Conservation (phyloP, 2,797 vertebrate species). For the Cossypha dichroa region DNA sequence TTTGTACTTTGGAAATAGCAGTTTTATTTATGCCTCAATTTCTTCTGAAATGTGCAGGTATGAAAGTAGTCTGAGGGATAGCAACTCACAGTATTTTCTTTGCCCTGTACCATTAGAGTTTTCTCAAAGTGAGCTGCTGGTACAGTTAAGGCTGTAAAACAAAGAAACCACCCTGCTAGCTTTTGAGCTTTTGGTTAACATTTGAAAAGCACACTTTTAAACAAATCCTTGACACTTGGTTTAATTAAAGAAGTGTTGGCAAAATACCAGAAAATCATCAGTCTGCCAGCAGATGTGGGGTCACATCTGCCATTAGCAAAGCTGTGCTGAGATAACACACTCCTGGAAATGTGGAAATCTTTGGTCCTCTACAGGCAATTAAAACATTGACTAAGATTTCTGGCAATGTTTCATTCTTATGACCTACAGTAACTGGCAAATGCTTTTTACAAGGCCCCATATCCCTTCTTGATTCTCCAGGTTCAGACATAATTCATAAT, state of each 20-base stretch:
- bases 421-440: neutral
- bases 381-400: neutral
- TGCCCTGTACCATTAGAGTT: neutral
- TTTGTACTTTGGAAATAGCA: neutral
- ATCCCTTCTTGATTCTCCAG: neutral
- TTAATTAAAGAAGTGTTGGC: neutral
- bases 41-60: neutral
- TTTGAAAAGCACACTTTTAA: neutral
- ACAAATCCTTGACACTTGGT: neutral
- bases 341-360: neutral
- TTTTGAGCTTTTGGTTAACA: neutral
- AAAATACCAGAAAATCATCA: neutral
- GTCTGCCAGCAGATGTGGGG: neutral
- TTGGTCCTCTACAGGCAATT: slow-evolving; percentile 5
- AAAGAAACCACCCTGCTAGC: neutral
- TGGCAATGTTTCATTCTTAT: neutral
- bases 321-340: neutral
- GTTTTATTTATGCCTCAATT: neutral
- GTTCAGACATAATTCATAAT: neutral
- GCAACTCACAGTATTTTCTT: neutral
- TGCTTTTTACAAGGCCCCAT: neutral
- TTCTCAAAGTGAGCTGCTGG: neutral
- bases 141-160: neutral
- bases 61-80: neutral
- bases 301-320: neutral